Percentiles rank a stretch among this genome's conserved stretches.
Evolutionary conservation across 2,113 vertebrate species (phyloP).

Genomic region (Dasypus novemcinctus): DNA sequence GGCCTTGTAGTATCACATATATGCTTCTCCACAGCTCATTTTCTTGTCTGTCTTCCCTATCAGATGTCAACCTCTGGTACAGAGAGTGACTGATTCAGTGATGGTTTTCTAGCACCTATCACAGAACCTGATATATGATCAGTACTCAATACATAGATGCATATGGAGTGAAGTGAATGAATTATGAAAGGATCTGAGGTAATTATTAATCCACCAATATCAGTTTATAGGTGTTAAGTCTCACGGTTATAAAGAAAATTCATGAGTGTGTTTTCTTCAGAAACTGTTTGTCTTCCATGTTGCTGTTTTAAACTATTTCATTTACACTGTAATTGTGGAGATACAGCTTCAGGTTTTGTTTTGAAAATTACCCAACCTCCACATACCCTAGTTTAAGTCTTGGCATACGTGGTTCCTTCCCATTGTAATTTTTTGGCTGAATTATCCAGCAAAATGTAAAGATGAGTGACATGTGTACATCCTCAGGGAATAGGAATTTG

Average conservation of each 20-base stretch:
- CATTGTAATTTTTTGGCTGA: background rate
- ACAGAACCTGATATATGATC: background rate
- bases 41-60: background rate
- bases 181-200: background rate
- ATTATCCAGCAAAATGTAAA: background rate
- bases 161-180: background rate
- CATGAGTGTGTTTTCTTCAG: background rate
- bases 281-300: background rate
- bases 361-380: background rate
- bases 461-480: background rate
- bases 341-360: background rate
- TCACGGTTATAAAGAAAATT: background rate
- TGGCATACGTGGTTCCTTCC: background rate
- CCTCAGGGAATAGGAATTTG: background rate
- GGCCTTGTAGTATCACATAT: background rate
- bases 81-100: background rate
- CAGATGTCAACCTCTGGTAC: background rate
- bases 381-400: background rate
- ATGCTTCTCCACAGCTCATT: background rate
- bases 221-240: background rate
- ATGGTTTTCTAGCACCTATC: background rate
- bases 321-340: background rate
- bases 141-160: background rate
- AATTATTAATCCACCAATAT: background rate
- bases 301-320: background rate